Evolutionary conservation across 2,113 vertebrate species (phyloP), one percentile per base, ranked within the genome.

Genomic region (Nycticebus coucang): DNA sequence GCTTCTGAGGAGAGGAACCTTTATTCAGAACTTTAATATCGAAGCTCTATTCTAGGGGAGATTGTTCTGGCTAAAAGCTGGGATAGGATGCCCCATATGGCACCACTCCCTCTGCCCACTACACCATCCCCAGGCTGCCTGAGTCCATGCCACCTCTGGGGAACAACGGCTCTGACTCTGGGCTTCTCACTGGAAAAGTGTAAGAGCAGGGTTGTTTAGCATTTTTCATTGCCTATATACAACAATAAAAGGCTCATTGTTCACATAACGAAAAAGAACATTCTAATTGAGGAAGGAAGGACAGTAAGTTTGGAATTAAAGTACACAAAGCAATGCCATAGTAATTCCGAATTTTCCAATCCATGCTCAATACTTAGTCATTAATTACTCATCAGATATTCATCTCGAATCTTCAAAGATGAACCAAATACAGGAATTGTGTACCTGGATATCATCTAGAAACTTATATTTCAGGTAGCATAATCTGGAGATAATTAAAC

Each of bases 161-260:
- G 30, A 74, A 11, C 15, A 8, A 4, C 7, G n/a, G 24, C 45
- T 78, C 93, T 74, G 15, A 33, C 64, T 28, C 71, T 64, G 35
- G n/a, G 5, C 69, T 75, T 83, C 57, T 80, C 50, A 22, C 22
- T 92, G 21, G n/a, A 79, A 69, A 79, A 89, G n/a, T 24, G 30
- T 53, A 66, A 81, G 22, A n/a, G 24, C 4, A 21, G 64, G 24
- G 33, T 57, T 80, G 53, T 57, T 55, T 35, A 84, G 64, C 10
- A 89, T 41, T n/a, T 89, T n/a, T 37, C 28, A 57, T 26, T 33
- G 53, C 14, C 59, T 57, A n/a, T 55, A 57, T 37, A 86, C 69
- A 93, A 33, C 96, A 57, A 69, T 72, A 64, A 28, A 81, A 15
- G 24, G 57, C 19, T 88, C 77, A 82, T 69, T 85, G 45, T 86